Conservation (phyloP, 2,888 invertebrate species). For the Trypoxylon attenuatum region DNA sequence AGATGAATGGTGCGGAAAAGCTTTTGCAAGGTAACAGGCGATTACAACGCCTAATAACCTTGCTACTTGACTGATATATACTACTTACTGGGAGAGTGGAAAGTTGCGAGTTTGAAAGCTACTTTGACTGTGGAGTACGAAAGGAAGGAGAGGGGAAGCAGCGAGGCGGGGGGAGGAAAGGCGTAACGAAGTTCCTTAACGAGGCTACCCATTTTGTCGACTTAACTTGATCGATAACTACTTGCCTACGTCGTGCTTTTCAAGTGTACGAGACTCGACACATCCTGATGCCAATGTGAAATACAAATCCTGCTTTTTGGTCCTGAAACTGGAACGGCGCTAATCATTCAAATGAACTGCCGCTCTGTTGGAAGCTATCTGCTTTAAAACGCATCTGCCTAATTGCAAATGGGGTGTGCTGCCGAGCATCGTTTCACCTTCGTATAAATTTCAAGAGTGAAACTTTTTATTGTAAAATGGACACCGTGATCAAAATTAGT, state of each 20-base stretch:
- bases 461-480: too few relatives aligned
- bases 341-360: slow-evolving; percentile 8
- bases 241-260: slow-evolving; percentile 54
- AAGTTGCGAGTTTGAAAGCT: slow-evolving; percentile 71
- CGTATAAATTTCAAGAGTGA: too few relatives aligned
- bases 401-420: too few relatives aligned
- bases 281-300: slow-evolving; percentile 47
- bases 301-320: slow-evolving; percentile 31
- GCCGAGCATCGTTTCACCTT: too few relatives aligned
- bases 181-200: slow-evolving; percentile 68
- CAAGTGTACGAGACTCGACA: slow-evolving; percentile 45
- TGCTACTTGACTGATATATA: slow-evolving; percentile 58
- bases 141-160: slow-evolving; percentile 40
- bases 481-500: too few relatives aligned
- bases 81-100: slow-evolving; percentile 64
- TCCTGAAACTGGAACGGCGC: slow-evolving; percentile 10
- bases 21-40: slow-evolving; percentile 50
- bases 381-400: too few relatives aligned
- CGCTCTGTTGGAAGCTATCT: too few relatives aligned
- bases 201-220: slow-evolving; percentile 68
- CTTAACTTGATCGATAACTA: slow-evolving; percentile 72
- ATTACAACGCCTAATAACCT: slow-evolving; percentile 60
- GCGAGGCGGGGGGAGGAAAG: slow-evolving; percentile 30
- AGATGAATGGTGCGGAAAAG: slow-evolving; percentile 38
- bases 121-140: slow-evolving; percentile 61